Base-by-base conservation (phyloP, 1,140 invertebrate genomes). In the Sminthurinus signatus region DNA sequence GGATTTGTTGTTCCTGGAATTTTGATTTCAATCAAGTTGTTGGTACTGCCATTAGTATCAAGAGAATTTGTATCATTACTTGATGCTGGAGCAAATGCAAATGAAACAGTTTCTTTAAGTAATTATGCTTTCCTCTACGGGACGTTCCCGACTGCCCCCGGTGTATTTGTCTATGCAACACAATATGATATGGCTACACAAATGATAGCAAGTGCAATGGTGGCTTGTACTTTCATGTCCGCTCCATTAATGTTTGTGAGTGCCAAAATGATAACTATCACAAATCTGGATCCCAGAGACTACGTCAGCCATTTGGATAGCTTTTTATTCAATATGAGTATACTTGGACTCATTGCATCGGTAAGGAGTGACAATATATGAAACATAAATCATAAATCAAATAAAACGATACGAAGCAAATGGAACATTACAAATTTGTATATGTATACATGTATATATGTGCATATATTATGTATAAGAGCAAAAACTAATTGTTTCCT, bases 111-210 rank as follows among this genome's bases (percentile, higher is more conserved):
- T 23, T 86, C 91, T 67, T 80, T 93, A 28, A 90, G 89, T 69
- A 95, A 91, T 54, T 97, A 91, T 77, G 93, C 89, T 0, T 98
- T 97, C 79, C 80, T 98, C 0, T 98, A 98, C 77, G 94, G 95
- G 56, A 96, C 92, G 0, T 90, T 97, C 76, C 95, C 62, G 2
- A 87, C 93, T 36, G 93, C 94, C 28, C 94, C 95, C 0, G 91
- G 91, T 43, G 88, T 95, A 4, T 96, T 96, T 78, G 89, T 98
- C 8, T 95, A 95, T 77, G 91, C 93, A 2, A 85, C 88, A 39
- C 84, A 91, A 60, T 97, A 95, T 75, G 84, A 86, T 67, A 73
- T 93, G 14, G 90, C 89, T 75, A 82, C 89, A 68, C 91, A 96
- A 78, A 79, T 94, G 79, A 88, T 91, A 75, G 91, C 93, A 1